These are phyloP conservation scores for Cryptus armator DNA, from an alignment of 2,888 invertebrate species.

Conservation along the genomic window DNA sequence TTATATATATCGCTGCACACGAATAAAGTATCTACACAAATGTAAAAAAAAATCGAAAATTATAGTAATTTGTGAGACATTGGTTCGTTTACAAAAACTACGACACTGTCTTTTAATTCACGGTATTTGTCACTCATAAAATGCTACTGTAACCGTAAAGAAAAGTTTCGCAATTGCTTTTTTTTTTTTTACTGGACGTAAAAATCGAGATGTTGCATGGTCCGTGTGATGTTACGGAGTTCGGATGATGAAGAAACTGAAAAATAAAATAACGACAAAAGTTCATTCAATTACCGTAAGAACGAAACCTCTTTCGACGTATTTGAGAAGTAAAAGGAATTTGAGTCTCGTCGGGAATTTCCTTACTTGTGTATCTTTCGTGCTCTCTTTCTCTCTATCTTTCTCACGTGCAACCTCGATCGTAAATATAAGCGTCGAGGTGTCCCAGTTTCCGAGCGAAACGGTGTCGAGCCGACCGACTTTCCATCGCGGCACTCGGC, in stretches of 20 bases:
- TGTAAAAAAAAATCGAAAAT: too few species aligned
- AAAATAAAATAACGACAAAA: conserved; percentile 13
- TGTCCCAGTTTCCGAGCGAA: conserved; percentile 63
- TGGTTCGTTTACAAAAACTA: too few species aligned
- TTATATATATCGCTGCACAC: too few species aligned
- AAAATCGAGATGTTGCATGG: too few species aligned
- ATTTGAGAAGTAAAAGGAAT: conserved; percentile 30
- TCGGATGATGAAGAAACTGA: conserved; percentile 2
- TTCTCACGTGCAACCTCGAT: conserved; percentile 60
- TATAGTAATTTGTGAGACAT: too few species aligned
- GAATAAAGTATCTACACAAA: too few species aligned
- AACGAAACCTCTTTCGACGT: background rate
- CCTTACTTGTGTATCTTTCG: conserved; percentile 52
- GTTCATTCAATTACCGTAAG: conserved; percentile 17
- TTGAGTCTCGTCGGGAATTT: conserved; percentile 54
- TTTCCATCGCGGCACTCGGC: conserved; percentile 56
- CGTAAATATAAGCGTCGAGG: conserved; percentile 63
- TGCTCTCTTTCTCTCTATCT: background rate
- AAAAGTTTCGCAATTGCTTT: background rate
- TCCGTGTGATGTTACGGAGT: background rate
- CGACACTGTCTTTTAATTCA: too few species aligned
- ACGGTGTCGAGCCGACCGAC: conserved; percentile 62
- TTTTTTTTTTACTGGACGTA: background rate
- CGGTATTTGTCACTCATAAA: too few species aligned
- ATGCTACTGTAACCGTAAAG: too few species aligned